Evolutionary conservation across 2,888 invertebrate genomes (phyloP).

Genomic region (Thecophora atra): DNA sequence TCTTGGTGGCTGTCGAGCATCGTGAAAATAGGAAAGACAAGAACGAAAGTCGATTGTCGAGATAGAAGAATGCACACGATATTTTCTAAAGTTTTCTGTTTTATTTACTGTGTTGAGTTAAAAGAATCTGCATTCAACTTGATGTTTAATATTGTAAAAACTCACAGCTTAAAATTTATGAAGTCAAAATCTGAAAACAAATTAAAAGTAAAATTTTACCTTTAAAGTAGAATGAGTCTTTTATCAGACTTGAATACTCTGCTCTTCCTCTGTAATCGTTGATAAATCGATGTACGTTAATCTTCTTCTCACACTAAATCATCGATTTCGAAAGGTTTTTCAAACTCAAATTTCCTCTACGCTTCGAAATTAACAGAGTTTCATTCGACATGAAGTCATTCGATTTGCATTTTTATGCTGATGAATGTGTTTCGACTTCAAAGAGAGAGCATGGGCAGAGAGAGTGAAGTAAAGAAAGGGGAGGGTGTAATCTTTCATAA

Average conservation of each 20-base stretch:
- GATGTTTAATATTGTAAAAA: neutral
- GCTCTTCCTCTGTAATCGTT: too few species aligned
- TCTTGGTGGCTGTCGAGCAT: neutral
- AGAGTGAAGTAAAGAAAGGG: neutral
- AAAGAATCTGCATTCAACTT: neutral
- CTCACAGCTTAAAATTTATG: neutral
- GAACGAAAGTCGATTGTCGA: neutral
- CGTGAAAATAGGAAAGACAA: neutral
- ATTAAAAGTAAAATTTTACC: too few species aligned
- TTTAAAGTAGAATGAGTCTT: too few species aligned
- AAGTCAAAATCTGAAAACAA: neutral
- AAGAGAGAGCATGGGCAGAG: too few species aligned
- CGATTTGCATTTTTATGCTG: too few species aligned
- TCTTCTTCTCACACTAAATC: too few species aligned
- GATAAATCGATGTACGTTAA: too few species aligned
- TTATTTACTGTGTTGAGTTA: slow-evolving; percentile 1
- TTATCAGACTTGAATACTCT: too few species aligned
- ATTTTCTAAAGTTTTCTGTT: neutral
- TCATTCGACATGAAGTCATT: too few species aligned
- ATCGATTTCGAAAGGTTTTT: neutral
- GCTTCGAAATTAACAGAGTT: neutral
- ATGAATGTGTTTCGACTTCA: too few species aligned
- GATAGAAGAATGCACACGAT: neutral
- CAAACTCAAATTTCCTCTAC: neutral
- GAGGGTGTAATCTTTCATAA: neutral